Evolutionary conservation across 2,888 invertebrate species (phyloP), one percentile per base, ranked within the genome.

Genomic region (Trissonchulus latispiculum): DNA sequence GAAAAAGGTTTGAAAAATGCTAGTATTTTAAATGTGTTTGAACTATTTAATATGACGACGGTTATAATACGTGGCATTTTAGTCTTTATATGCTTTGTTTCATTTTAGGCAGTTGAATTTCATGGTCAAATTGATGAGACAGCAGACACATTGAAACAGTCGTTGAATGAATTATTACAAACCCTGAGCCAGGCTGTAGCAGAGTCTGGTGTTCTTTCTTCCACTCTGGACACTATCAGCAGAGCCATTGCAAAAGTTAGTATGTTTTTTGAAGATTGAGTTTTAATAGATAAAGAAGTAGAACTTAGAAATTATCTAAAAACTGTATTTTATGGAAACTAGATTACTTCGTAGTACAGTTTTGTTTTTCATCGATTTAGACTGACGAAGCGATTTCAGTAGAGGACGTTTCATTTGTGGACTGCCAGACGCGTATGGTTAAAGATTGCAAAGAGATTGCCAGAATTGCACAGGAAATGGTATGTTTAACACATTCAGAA

Each of bases 351-450:
- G n/a, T 68, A 75, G 29, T n/a, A 28, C 33, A 29, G 72, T n/a
- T 73, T 23, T 71, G n/a, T 32, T 3, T 61, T n/a, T 36, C 64
- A 48, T 61, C 69, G 64, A 78, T 78, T 1, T 79, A 83, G 83
- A 80, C 81, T 64, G 82, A 83, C 74, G 77, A 69, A 72, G 72
- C 2, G 67, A 68, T 61, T 23, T 28, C 33, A n/a, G 61, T 29
- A 2, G 64, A 68, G 15, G 72, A 36, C 3, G 29, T 31, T 1
- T 83, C 84, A 1, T 97, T 92, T 84, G 96, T 95, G 1, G 95
- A 96, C 85, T 95, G 93, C 83, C 99, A 99, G 86, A 95, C 96
- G 0, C 87, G 94, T 75, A 97, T 99, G 95, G 94, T 97, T 35
- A 90, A 90, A 77, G 89, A 90, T 68, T 91, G 93, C 33, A 96